Base-by-base conservation (phyloP, 2,888 invertebrate species). In the Thymelicus acteon region DNA sequence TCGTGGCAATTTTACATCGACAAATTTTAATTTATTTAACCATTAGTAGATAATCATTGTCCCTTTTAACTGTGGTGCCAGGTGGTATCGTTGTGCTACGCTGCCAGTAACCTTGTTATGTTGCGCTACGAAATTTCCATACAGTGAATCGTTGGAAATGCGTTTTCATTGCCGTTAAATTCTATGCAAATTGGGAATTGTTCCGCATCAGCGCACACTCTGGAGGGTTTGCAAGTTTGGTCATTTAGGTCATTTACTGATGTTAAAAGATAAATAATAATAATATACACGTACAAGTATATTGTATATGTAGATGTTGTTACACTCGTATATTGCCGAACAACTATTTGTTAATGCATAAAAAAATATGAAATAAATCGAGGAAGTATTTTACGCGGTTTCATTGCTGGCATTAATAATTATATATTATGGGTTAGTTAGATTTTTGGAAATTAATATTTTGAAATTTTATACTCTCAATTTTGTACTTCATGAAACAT, bases 91-190 rank as follows among this genome's bases (percentile, higher is more conserved):
- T 86, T 85, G 87, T n/a, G 82, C 83, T 76, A 75, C 79, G 77
- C 78, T 77, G 78, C 80, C 81, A 79, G 83, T 90, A 89, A 90
- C 84, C 83, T 82, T 77, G 86, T 90, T 88, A 88, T 82, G 82
- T 84, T 85, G 83, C 82, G 84, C 78, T 78, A 74, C 79, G 78
- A 78, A 79, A 90, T 91, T 91, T 87, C 85, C 89, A 91, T 89
- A 87, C 80, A 82, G 80, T 78, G 78, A 77, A 83, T 79, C 80
- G 80, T 79, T 85, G 85, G 77, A 88, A 88, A 84, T 85, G 80
- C 80, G 80, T 87, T 85, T 85, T 80, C 83, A 85, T 87, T 87
- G 80, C 79, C 78, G 77, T 82, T 79, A 82, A 85, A 87, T 85
- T 85, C 79, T 84, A 88, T 88, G 87, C 83, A 80, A 82, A 82